Base-by-base conservation (phyloP, 2,113 vertebrate species). In the Salvelinus sp. region DNA sequence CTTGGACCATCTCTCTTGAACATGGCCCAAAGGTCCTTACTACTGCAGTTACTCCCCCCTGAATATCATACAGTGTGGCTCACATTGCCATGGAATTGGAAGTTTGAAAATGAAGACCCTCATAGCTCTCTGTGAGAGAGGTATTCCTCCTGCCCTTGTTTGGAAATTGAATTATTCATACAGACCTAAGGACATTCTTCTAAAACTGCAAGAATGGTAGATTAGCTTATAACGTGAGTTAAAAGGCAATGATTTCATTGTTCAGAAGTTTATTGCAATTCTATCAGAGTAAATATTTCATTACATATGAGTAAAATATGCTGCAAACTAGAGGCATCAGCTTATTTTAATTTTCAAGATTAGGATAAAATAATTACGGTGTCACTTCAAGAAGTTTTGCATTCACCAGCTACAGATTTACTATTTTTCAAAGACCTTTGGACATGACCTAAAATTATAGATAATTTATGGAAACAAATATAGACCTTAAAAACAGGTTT, bases 1-100 rank as follows among this genome's bases (percentile, higher is more conserved):
- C 93, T 94, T 92, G 88, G 88, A 88, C 85, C 86, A 86, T 88
- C 89, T 89, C 78, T 87, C 92, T 90, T 89, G 86, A 90, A 90
- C 85, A 87, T 76, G 85, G 81, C 86, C 88, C 89, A 87, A 88
- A 91, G 85, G 83, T 86, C 87, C 92, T 91, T 86, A 87, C 88
- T 47, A 23, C 50, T 54, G 13, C 4, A 54, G 50, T 5, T 54
- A 87, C 88, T 62, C 58, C n/a, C n/a, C 2, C n/a, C 58, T 9
- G 58, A 22, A 91, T 87, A 89, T 87, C 91, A 91, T 92, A 44
- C 9, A 44, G 10, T 44, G 92, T 88, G 79, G 82, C 82, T 92
- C 87, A 88, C 85, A 87, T 84, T 83, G 84, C 85, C n/a, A 48
- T 47, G 33, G 62, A 68, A 65, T 4, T 57, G 16, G 16, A 57